Evolutionary conservation across 64 coral and sea anemone species (phyloP), one percentile per base, ranked within the genome.

Genomic region (Anthopleura sola): DNA sequence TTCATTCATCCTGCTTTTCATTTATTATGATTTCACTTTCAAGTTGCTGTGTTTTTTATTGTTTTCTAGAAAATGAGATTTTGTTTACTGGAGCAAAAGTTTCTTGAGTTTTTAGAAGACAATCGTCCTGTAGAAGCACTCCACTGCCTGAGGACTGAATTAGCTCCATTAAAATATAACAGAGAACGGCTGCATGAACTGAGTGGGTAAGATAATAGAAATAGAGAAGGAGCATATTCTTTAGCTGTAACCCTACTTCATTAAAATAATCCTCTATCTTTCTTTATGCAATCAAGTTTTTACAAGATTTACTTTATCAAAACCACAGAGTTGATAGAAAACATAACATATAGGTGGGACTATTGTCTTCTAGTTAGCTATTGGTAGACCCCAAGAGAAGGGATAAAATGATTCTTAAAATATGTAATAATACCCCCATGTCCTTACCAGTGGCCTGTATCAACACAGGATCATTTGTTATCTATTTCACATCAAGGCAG

Each of bases 61-160:
- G 15, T 39, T 83, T 83, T 37, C 21, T 66, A 99, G 97, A 99
- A 99, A 95, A 94, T 99, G 93, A 99, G 86, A 75, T 99, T 99
- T 95, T 91, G 90, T 47, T 80, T 99, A 34, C 81, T 99, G 85
- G 97, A 99, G 54, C 97, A 99, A 87, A 99, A 99, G 78, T 99
- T 92, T 77, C 78, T 99, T 49, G 97, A 99, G 83, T 80, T 92
- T 78, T 49, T 99, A 24, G 97, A 99, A 85, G 93, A 94, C 28
- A 92, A 94, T 33, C 84, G 87, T 34, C 87, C 90, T 14, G 78
- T 99, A 84, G 97, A 99, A 55, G 97, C 97, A 44, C 84, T 99
- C 26, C 87, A 91, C 21, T 99, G 97, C 91, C 78, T 99, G 26
- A 91, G 97, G 81, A 99, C 86, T 40, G 97, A 99, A 77, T 71